Base-by-base conservation (phyloP, 2,888 invertebrate species). In the Campopleginae sp. region DNA sequence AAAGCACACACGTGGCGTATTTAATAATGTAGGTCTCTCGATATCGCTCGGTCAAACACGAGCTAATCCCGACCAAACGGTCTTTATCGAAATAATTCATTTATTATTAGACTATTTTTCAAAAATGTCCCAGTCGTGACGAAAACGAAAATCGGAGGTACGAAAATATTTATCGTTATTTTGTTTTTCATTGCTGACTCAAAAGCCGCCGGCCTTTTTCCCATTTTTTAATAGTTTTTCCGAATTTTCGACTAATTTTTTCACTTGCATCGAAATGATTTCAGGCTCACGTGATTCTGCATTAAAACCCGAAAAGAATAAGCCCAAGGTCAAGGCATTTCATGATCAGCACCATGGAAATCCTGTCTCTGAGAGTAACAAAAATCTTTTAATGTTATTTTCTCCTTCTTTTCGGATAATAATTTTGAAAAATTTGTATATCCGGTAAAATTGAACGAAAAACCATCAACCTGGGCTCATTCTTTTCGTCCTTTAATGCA, bases 21-120 rank as follows among this genome's bases (percentile, higher is more conserved):
- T 76, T 72, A 76, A 63, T 78, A 48, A 80, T 74, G 38, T 79
- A 79, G 66, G 72, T 66, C 77, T 66, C 68, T 58, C 44, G 68
- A 66, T 83, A 75, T 84, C 80, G n/a, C n/a, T 42, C 72, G 65
- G 71, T 65, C 65, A 48, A 72, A 72, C 38, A 72, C 63, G 65
- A 79, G 71, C 63, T 23, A n/a, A n/a, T 19, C 10, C n/a, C 58
- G 31, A 48, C 1, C 7, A 38, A 51, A 72, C 33, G 38, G 27
- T 46, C 14, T 1, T 65, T 31, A 61, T 79, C 46, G 8, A 48
- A 58, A 10, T 7, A 61, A 48, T 27, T 4, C 12, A 6, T 65
- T 19, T 5, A 38, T 65, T 6, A 1, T 10, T n/a, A 42, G 48
- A 38, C 8, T 48, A 61, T 58, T 61, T 46, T 4, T 44, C 19